These are phyloP conservation scores for Lates calcarifer DNA, from an alignment of 2,113 vertebrate genomes.

Conservation along the genomic window DNA sequence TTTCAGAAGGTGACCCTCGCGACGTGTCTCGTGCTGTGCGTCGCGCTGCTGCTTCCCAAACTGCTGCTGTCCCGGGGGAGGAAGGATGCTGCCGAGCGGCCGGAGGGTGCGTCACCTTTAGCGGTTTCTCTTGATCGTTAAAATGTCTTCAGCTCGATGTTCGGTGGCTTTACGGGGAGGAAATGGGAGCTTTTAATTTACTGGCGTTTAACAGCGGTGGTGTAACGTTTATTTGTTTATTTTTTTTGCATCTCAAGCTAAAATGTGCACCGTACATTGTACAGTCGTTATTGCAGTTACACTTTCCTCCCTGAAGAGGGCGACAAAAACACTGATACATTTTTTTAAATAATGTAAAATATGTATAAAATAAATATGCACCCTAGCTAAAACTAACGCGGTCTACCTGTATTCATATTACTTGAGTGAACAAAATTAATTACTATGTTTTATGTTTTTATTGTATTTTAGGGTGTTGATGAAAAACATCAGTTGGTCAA, in stretches of 20 bases:
- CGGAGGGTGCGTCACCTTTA: conserved; percentile 84
- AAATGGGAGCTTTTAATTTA: rapidly evolving
- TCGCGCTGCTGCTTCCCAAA: conserved; percentile 91
- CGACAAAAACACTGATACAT: conserved; percentile 30
- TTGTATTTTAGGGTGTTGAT: too few species aligned
- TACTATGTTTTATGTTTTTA: too few species aligned
- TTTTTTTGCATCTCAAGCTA: background rate
- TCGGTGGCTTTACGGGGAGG: rapidly evolving
- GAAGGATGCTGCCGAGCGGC: conserved; percentile 77
- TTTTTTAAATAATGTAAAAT: background rate
- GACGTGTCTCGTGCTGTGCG: conserved; percentile 89
- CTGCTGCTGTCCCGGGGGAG: conserved; percentile 87
- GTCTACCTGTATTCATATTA: too few species aligned
- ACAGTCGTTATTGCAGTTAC: conserved; percentile 19
- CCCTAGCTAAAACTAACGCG: background rate
- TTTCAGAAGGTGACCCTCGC: conserved; percentile 89
- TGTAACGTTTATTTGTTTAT: background rate
- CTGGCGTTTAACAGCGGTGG: background rate
- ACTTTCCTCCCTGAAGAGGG: conserved; percentile 64
- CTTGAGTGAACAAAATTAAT: too few species aligned
- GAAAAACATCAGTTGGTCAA: too few species aligned
- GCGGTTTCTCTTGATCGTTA: background rate
- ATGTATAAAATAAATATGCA: background rate
- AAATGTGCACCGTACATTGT: background rate
- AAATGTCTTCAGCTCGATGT: background rate